Conservation (phyloP, 2,113 vertebrate genomes). For the Amblyopsis rosae region DNA sequence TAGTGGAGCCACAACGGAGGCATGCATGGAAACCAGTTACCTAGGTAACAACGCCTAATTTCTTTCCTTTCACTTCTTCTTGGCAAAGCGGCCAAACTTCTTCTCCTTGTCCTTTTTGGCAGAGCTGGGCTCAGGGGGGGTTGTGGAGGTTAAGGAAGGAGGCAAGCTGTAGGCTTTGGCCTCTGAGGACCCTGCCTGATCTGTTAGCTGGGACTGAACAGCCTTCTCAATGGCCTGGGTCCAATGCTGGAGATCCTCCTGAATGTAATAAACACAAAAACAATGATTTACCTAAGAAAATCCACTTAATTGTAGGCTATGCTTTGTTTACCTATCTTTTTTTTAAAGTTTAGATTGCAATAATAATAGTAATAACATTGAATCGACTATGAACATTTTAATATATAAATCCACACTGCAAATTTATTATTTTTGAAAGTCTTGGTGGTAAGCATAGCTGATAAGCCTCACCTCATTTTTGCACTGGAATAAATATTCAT, state of each 20-base stretch:
- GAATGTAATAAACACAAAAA: constrained; percentile 21
- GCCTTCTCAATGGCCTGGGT: constrained; percentile 83
- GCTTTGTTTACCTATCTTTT: constrained; percentile 6
- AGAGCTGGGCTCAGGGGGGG: constrained; percentile 76
- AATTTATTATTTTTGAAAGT: too few relatives aligned
- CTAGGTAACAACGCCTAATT: constrained; percentile 22
- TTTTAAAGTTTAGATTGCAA: not conserved
- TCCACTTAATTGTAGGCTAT: constrained; percentile 5
- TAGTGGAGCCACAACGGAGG: too few relatives aligned
- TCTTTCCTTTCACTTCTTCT: constrained; percentile 84
- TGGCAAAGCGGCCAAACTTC: constrained; percentile 91
- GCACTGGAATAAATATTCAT: constrained; percentile 94
- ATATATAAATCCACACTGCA: too few relatives aligned
- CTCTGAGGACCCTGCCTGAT: constrained; percentile 77
- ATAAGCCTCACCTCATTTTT: constrained; percentile 89
- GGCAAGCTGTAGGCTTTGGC: constrained; percentile 85
- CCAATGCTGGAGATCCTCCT: constrained; percentile 94
- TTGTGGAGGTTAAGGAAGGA: constrained; percentile 70
- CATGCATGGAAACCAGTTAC: constrained; percentile 37
- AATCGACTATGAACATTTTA: too few relatives aligned
- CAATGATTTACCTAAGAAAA: constrained; percentile 15
- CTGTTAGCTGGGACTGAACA: constrained; percentile 78
- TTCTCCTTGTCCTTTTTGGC: constrained; percentile 93
- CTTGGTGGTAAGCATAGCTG: not conserved
- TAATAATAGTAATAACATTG: too few relatives aligned